phyloP scores from a whole-genome alignment of 2,888 invertebrate species.

The Polylopha cassiicola region DNA sequence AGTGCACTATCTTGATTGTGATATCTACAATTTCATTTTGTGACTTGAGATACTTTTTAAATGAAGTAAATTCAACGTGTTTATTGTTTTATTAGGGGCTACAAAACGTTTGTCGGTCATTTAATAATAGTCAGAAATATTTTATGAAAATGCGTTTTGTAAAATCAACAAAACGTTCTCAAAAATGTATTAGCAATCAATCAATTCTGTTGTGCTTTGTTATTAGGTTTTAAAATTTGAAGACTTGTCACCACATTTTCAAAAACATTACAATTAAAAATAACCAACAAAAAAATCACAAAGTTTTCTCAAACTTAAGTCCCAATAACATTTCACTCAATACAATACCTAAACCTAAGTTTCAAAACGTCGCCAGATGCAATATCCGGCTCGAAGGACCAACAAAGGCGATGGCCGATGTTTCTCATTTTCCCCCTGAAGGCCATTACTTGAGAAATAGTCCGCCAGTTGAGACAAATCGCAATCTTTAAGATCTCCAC shows the following conservation, averaged over 20 bases:
- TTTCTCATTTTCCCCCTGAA: slow-evolving; percentile 23
- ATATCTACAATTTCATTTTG: neutral
- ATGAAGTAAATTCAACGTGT: too few relatives aligned
- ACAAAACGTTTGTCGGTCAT: too few relatives aligned
- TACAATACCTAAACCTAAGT: slow-evolving; percentile 2
- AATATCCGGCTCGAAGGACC: slow-evolving; percentile 30
- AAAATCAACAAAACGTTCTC: too few relatives aligned
- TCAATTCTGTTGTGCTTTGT: too few relatives aligned
- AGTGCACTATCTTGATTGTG: slow-evolving; percentile 14
- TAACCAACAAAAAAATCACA: too few relatives aligned
- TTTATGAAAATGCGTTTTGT: too few relatives aligned
- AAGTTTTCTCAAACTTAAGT: neutral
- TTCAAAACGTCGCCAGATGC: slow-evolving; percentile 12
- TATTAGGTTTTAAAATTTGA: too few relatives aligned
- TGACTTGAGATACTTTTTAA: neutral
- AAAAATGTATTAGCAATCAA: too few relatives aligned
- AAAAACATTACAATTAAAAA: too few relatives aligned
- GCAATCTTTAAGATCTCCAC: slow-evolving; percentile 50
- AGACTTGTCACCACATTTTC: too few relatives aligned
- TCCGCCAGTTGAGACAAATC: slow-evolving; percentile 47
- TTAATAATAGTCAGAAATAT: too few relatives aligned
- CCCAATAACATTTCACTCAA: neutral
- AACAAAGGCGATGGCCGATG: slow-evolving; percentile 18
- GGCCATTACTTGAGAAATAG: slow-evolving; percentile 47
- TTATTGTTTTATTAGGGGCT: neutral